Evolutionary conservation across 2,888 invertebrate genomes (phyloP), one percentile per base, ranked within the genome.

Genomic region (Uloborus plumipes): DNA sequence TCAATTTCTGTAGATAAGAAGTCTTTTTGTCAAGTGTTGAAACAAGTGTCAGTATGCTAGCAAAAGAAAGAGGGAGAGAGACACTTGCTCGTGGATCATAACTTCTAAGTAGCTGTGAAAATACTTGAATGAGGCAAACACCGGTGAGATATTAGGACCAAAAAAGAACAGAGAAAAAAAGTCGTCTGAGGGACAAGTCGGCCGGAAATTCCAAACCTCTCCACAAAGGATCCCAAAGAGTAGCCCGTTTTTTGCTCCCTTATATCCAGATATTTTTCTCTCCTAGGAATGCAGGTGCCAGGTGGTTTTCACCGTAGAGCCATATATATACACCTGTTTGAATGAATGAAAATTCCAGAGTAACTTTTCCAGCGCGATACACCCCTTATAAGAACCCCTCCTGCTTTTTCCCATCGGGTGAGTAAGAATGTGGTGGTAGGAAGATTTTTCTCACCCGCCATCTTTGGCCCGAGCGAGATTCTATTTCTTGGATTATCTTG

Each of bases 171-270:
- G 39, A 11, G 9, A 11, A 11, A 11, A 11, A 39, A 11, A 7
- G 39, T 39, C 39, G 39, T 1, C 39, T 39, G 39, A 39, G 39
- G 39, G 39, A 39, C 39, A 39, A 39, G 11, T 39, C 39, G 39
- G 65, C 77, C 77, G 77, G 77, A 78, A 78, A 78, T 78, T 58
- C 77, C 77, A 67, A 31, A 31, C 49, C 26, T 51, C 66, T 20
- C 22, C 50, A 75, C 75, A 78, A 78, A 71, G 69, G 62, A 26
- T 49, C 74, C 47, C 74, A 74, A 74, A 74, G 65, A 74, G 74
- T 58, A 55, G 39, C 39, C 39, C 39, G 39, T 39, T 39, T 39
- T 39, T 39, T 39, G 39, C 39, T 39, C 39, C 39, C 39, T 39
- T 39, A 39, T 39, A 39, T 39, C 39, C 39, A 39, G 39, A 39